phyloP scores from a whole-genome alignment of 92 coral and sea anemone genomes.

The Scolanthus callimorphus region DNA sequence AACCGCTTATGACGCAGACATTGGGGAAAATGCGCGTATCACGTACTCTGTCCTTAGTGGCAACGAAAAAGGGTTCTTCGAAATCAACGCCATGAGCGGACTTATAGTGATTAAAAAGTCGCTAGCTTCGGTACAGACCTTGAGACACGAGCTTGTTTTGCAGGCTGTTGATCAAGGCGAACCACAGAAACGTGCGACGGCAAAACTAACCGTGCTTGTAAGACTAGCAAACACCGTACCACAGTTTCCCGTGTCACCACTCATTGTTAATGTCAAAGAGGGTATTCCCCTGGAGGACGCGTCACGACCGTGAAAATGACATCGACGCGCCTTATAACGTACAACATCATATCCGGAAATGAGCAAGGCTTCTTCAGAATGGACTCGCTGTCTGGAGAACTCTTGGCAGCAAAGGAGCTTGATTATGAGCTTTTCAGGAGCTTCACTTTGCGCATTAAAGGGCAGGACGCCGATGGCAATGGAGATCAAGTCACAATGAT shows the following conservation, averaged over 20 bases:
- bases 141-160: constrained; percentile 34
- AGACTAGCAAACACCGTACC: constrained; percentile 54
- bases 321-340: constrained; percentile 44
- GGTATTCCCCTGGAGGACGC: constrained; percentile 49
- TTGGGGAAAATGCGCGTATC: constrained; percentile 42
- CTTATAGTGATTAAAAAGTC: constrained; percentile 42
- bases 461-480: constrained; percentile 47
- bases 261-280: constrained; percentile 42
- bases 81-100: constrained; percentile 58
- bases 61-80: constrained; percentile 53
- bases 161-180: constrained; percentile 41
- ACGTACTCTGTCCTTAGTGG: constrained; percentile 49
- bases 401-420: constrained; percentile 38
- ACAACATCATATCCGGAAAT: constrained; percentile 56
- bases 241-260: constrained; percentile 45
- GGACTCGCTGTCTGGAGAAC: constrained; percentile 63
- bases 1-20: constrained; percentile 74
- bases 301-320: constrained; percentile 53
- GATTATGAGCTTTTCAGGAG: constrained; percentile 50
- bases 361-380: constrained; percentile 47
- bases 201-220: constrained; percentile 38
- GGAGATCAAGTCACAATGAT: constrained; percentile 47
- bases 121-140: constrained; percentile 26
- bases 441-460: constrained; percentile 40
- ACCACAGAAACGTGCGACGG: constrained; percentile 24